These are phyloP conservation scores for Xiphias gladius DNA, from an alignment of 2,113 vertebrate species.

Conservation along the genomic window DNA sequence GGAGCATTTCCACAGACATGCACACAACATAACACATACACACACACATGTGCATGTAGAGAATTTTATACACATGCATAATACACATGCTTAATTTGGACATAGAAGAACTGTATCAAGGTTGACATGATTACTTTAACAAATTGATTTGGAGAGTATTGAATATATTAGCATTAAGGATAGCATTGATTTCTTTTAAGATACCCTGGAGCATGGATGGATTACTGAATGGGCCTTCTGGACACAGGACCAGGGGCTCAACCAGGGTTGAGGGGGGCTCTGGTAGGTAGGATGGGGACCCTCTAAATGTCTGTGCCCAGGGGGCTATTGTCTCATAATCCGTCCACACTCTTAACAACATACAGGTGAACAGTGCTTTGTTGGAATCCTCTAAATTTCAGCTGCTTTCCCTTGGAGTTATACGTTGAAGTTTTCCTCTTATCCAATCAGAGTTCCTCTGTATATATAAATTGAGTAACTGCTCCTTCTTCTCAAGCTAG, in stretches of 20 bases:
- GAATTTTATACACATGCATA: constrained; percentile 14
- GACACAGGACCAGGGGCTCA: no score
- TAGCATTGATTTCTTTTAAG: neutral
- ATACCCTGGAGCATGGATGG: neutral
- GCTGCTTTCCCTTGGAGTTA: neutral
- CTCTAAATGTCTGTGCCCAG: neutral
- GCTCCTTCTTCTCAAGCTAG: neutral
- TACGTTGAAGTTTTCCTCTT: neutral
- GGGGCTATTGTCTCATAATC: neutral
- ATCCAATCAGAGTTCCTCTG: neutral
- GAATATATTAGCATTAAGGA: neutral
- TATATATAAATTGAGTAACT: neutral
- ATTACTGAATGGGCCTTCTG: neutral
- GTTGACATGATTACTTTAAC: neutral
- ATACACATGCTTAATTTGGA: constrained; percentile 19
- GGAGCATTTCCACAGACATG: constrained; percentile 1
- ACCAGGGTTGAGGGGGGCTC: no score
- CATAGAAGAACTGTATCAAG: neutral
- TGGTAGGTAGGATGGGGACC: neutral
- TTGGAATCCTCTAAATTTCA: neutral
- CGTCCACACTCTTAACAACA: constrained; percentile 11
- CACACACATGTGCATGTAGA: constrained; percentile 21
- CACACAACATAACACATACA: neutral
- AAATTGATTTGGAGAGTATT: neutral
- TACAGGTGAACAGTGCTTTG: neutral